Conservation (phyloP, 1,140 invertebrate genomes). For the Linepithema humile region DNA sequence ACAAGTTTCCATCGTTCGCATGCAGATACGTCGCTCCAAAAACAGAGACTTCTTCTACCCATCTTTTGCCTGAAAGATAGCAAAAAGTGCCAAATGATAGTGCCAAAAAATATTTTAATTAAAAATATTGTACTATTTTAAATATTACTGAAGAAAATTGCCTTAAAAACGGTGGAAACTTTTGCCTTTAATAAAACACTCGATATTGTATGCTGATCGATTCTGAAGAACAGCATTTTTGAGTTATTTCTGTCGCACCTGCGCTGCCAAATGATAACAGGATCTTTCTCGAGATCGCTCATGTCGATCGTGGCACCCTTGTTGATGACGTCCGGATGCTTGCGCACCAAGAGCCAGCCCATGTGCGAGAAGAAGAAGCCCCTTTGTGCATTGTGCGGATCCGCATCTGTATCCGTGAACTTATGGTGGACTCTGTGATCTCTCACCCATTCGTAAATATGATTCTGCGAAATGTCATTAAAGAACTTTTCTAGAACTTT, state of each 20-base stretch:
- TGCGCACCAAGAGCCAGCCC: conserved; percentile 94
- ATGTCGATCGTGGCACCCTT: conserved; percentile 93
- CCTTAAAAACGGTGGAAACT: too few species aligned
- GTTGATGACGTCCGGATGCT: conserved; percentile 92
- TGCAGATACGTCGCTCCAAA: too few species aligned
- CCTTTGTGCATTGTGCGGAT: conserved; percentile 94
- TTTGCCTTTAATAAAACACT: too few species aligned
- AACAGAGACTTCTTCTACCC: too few species aligned
- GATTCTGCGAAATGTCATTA: conserved; percentile 83
- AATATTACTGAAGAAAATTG: too few species aligned
- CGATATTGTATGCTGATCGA: too few species aligned
- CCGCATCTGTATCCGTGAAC: conserved; percentile 95
- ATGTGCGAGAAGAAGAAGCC: conserved; percentile 97
- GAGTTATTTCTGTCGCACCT: conserved; percentile 80
- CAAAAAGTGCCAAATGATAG: too few species aligned
- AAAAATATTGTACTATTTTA: too few species aligned
- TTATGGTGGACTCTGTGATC: conserved; percentile 97
- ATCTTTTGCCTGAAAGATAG: too few species aligned
- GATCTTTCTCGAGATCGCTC: conserved; percentile 91
- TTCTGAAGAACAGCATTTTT: too few species aligned
- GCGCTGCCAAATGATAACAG: conserved; percentile 88
- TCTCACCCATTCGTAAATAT: conserved; percentile 90
- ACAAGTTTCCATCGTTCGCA: too few species aligned
- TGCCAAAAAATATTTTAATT: too few species aligned
- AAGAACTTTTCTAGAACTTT: not conserved